Percentiles rank a stretch among this genome's conserved stretches.
phyloP scores from a whole-genome alignment of 2,113 vertebrate genomes.

The Pogonocichla stellata region DNA sequence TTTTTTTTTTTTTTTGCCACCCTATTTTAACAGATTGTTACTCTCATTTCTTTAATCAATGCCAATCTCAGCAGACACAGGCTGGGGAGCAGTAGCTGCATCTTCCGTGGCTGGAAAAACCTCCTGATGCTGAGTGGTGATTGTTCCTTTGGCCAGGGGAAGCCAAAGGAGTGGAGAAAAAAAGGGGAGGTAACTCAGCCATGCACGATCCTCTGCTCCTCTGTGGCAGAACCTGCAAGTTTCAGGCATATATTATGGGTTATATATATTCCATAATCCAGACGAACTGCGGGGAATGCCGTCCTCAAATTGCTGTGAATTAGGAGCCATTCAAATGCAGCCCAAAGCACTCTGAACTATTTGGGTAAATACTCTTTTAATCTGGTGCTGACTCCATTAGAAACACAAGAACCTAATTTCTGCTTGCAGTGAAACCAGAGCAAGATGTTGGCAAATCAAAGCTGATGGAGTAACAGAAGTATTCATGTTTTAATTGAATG shows the following conservation, averaged over 20 bases:
- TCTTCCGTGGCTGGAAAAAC: neutral
- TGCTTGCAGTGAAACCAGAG: neutral
- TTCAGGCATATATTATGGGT: neutral
- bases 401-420: neutral
- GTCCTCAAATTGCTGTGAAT: neutral
- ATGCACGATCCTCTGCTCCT: neutral
- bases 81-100: neutral
- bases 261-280: neutral
- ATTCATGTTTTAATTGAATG: neutral
- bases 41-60: neutral
- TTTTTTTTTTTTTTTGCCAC: neutral
- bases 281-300: neutral
- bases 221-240: neutral
- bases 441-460: conserved; percentile 8
- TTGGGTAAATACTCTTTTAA: neutral
- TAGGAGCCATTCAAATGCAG: neutral
- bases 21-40: neutral
- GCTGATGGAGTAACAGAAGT: neutral
- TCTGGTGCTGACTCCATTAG: neutral
- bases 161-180: neutral
- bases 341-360: neutral
- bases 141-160: neutral
- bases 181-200: neutral
- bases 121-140: neutral
- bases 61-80: neutral